Conservation (phyloP, 1,140 invertebrate species). For the Hyphantria cunea region DNA sequence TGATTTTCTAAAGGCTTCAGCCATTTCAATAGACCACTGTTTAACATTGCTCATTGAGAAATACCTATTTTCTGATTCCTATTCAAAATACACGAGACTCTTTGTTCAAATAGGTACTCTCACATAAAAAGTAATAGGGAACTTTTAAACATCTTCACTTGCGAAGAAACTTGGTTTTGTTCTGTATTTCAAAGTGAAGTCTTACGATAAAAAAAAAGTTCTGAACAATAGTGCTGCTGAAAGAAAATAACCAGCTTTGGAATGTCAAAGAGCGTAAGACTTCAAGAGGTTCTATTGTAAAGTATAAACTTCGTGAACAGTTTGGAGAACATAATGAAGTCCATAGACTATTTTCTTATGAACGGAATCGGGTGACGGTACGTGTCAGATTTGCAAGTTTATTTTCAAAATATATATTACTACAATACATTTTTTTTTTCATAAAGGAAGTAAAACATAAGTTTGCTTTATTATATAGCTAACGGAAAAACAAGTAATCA, state of each 20-base stretch:
- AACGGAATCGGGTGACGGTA: too few species aligned
- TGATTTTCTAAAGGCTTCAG: conserved; percentile 77
- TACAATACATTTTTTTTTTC: too few species aligned
- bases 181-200: conserved; percentile 35
- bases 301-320: too few species aligned
- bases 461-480: too few species aligned
- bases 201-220: conserved; percentile 34
- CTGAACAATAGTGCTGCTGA: conserved; percentile 25
- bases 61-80: conserved; percentile 62
- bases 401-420: too few species aligned
- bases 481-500: too few species aligned
- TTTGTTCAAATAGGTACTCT: conserved; percentile 40
- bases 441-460: too few species aligned
- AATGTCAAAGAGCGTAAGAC: conserved; percentile 13
- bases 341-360: too few species aligned
- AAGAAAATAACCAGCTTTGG: conserved; percentile 10
- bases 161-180: conserved; percentile 39
- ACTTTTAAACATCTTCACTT: conserved; percentile 45
- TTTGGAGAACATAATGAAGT: too few species aligned
- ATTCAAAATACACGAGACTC: conserved; percentile 50
- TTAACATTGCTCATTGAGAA: conserved; percentile 71
- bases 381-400: too few species aligned
- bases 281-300: too few species aligned
- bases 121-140: conserved; percentile 38
- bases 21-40: conserved; percentile 71